Evolutionary conservation across 1,140 invertebrate genomes (phyloP).

Genomic region (Arctopsyche grandis): DNA sequence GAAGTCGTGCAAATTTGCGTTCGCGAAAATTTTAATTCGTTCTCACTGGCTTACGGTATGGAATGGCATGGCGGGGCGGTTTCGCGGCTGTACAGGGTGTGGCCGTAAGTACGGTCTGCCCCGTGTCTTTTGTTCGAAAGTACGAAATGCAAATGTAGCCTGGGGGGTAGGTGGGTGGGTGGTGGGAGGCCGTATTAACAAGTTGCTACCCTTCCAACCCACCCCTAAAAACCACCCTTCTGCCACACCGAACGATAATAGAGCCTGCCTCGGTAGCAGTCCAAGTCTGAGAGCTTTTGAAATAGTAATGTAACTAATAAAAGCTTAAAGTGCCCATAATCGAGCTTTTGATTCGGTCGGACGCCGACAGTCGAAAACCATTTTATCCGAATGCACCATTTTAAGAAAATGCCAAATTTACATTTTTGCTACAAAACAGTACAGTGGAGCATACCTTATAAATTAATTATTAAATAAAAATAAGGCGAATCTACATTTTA

Average conservation of each 20-base stretch:
- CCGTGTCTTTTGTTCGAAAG: slow-evolving; percentile 32
- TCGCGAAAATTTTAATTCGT: too few relatives aligned
- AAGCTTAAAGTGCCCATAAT: slow-evolving; percentile 40
- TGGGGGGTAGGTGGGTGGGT: background rate
- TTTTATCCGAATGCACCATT: too few relatives aligned
- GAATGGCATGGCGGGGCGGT: too few relatives aligned
- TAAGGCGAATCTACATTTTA: too few relatives aligned
- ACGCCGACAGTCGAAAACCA: background rate
- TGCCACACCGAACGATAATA: too few relatives aligned
- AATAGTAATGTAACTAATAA: slow-evolving; percentile 46
- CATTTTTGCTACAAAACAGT: too few relatives aligned
- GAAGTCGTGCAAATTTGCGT: too few relatives aligned
- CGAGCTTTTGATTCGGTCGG: slow-evolving; percentile 15
- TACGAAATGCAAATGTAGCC: slow-evolving; percentile 16
- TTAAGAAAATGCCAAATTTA: too few relatives aligned
- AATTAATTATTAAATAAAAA: too few relatives aligned
- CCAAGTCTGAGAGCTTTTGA: slow-evolving; percentile 45
- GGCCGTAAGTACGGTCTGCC: background rate
- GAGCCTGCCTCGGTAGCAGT: background rate
- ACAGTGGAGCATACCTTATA: too few relatives aligned
- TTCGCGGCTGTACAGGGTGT: background rate
- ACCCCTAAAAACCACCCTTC: too few relatives aligned
- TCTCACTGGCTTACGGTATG: too few relatives aligned
- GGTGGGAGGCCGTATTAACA: background rate
- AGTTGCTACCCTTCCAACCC: background rate